phyloP scores from a whole-genome alignment of 2,888 invertebrate genomes.

The Monoplex corrugatus region DNA sequence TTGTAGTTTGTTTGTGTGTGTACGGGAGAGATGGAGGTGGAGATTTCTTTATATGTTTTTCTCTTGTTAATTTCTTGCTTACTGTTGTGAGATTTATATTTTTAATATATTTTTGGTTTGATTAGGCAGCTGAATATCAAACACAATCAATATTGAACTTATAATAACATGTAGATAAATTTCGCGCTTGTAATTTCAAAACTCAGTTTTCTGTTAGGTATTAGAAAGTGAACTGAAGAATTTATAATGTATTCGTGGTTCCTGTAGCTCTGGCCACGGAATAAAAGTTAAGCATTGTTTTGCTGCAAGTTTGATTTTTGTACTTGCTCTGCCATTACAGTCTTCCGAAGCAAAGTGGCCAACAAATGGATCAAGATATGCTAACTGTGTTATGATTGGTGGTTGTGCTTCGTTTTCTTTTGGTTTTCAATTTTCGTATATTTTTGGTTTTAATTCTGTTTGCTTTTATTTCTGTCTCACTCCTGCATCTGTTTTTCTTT shows the following conservation, averaged over 20 bases:
- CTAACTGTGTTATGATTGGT: no score
- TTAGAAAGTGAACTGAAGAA: no score
- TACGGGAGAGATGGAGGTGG: not conserved
- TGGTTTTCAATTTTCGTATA: no score
- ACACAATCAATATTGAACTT: not conserved
- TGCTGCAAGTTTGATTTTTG: not conserved
- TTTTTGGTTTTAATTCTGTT: no score
- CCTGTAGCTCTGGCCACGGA: no score
- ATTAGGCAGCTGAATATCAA: not conserved
- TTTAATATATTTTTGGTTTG: not conserved
- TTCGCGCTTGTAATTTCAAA: no score
- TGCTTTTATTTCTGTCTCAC: no score
- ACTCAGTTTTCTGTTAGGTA: no score
- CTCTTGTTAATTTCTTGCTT: not conserved
- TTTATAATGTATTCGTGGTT: no score
- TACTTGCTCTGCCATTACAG: not conserved
- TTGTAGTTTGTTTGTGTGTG: not conserved
- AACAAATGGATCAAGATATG: not conserved
- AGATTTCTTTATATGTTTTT: not conserved
- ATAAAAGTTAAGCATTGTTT: not conserved
- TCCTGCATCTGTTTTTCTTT: no score
- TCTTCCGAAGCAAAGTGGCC: conserved; percentile 27
- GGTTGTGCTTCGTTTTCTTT: no score
- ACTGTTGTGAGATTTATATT: not conserved
- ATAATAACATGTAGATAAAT: no score